Evolutionary conservation across 2,888 invertebrate genomes (phyloP), one percentile per base, ranked within the genome.

Genomic region (Cylindroiulus punctatus): DNA sequence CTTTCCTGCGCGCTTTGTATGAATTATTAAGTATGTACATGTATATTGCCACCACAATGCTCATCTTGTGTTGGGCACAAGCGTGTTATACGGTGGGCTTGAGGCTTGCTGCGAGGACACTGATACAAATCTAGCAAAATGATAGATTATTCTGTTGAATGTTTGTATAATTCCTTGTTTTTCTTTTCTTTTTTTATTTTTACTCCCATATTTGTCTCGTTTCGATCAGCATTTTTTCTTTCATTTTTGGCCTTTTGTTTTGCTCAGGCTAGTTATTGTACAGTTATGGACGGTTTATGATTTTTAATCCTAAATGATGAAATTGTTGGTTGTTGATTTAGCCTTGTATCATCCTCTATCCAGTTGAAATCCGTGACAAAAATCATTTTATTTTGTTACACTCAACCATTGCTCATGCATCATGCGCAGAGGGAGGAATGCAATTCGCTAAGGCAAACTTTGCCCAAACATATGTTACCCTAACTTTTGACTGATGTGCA

Each of bases 21-120:
- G 22, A 65, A 65, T 65, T 65, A 65, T 65, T 65, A 65, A 65
- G 65, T 65, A 65, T 47, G 47, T 65, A 65, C 26, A 65, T 47
- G 47, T 65, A 65, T 65, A 65, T 65, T 65, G 65, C 26, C 65
- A 22, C 65, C 65, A 65, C 26, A 10, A 65, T 65, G 65, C 65
- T 65, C 26, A 65, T 26, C 26, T 12, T 22, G 65, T 26, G 26
- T 22, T 26, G 65, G 22, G 22, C 65, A 65, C 65, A 22, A 22
- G 22, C 26, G 26, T 22, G 26, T 26, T 10, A 65, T 65, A 22
- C 65, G 26, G 22, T 65, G 22, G 65, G 65, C 12, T 26, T 26
- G 65, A 65, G 2, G 26, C 65, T 65, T 26, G 65, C 65, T 65
- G 22, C 10, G 65, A 65, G 65, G 26, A 65, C 22, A 12, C 65